Evolutionary conservation across 2,797 vertebrate genomes (phyloP), one percentile per base, ranked within the genome.

Genomic region (Neosilurus hyrtlii): DNA sequence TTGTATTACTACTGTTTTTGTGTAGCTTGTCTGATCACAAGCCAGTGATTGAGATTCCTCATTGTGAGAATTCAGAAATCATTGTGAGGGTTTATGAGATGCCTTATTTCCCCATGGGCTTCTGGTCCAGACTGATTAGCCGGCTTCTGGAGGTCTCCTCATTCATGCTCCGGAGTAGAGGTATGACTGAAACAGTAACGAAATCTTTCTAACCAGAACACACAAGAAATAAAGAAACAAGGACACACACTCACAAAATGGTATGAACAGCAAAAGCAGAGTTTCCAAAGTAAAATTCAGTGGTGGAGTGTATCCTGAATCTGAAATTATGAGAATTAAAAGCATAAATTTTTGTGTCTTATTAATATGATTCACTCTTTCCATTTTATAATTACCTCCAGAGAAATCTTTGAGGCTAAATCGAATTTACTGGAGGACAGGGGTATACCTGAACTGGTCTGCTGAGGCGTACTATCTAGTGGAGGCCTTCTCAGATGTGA

Each of bases 21-120:
- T 37, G 1, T 88, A 99, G 98, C 86, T 93, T 99, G 83, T 95
- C 96, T 80, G 94, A 97, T 89, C 94, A 96, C 86, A 94, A 95
- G 68, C 98, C 98, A 2, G 95, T 95, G 52, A 96, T 99, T 75
- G 97, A 99, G 75, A 93, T 99, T 82, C 97, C 97, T 3, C 96
- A 98, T 89, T 96, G 95, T 90, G 96, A 98, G 93, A 97, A 97
- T 90, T 98, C 97, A 0, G 97, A 99, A 92, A 92, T 98, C 75
- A 96, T 98, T 8, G 90, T 99, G 84, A 95, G 98, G 79, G 92
- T 97, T 0, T 99, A 98, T 75, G 97, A 98, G 93, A 97, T 98
- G 97, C 97, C 98, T 0, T 98, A 98, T 88, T 98, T 99, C 90
- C 98, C 98, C 37, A 96, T 99, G 96, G 98, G 97, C 83, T 99